Evolutionary conservation across 2,888 invertebrate species (phyloP), one percentile per base, ranked within the genome.

Genomic region (Mythimna pallens): DNA sequence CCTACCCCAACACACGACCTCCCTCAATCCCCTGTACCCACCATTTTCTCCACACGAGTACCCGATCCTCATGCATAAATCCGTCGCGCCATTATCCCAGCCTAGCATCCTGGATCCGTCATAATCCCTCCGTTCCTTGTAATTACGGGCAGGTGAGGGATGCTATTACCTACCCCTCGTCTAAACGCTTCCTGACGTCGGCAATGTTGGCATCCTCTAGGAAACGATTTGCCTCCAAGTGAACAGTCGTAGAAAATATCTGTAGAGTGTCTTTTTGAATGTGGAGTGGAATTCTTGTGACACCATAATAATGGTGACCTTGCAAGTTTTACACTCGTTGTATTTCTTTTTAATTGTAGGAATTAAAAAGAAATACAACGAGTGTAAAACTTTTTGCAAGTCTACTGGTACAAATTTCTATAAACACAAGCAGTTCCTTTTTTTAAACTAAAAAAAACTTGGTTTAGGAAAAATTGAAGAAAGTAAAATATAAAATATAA

Each of bases 91-190:
- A 76, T 84, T 81, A 81, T 76, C 69, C 68, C 47, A 58, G 61
- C 58, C 73, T 61, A 67, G 63, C 65, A 78, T 86, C 87, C 84
- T 81, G 76, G 78, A 80, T 81, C 67, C 69, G 73, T 61, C 73
- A 70, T 85, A 85, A 89, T 86, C 85, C 82, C 34, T 34, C 62
- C 66, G 63, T 73, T 64, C 78, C 83, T 74, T 84, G 87, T 87
- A 89, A 90, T 91, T 90, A 88, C 85, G 75, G 54, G 65, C 86
- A 87, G 88, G 87, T 88, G 87, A 81, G 87, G 86, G 86, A 87
- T 61, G 59, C 86, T 82, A 87, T 87, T 86, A 87, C 70, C 59
- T 52, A 59, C 84, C 79, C 72, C 73, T 66, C 74, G 74, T 59
- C 75, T 87, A 88, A 89, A 83, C 70, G 81, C 67, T 88, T 90